Evolutionary conservation across 2,113 vertebrate genomes (phyloP), one percentile per base, ranked within the genome.

Genomic region (Copsychus sechellarum): DNA sequence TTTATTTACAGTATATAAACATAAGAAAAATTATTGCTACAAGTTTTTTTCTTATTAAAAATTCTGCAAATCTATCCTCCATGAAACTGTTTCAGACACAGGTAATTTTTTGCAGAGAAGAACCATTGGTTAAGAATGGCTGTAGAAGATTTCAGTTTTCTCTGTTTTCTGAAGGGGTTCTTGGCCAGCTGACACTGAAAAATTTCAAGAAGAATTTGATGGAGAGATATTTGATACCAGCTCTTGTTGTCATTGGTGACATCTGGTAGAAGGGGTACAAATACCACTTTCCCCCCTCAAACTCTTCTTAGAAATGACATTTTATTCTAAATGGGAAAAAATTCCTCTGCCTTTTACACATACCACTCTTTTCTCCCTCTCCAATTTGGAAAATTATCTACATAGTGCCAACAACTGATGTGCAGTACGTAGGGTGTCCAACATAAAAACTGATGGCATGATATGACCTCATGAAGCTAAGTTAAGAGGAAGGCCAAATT

Each of bases 401-500:
- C 88, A 95, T 94, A 96, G 90, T 96, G 94, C 60, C 94, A 95
- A 92, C 95, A 96, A 96, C 93, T 96, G 94, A 94, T 74, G 92
- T 36, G 87, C 73, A 78, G 79, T 81, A 90, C 79, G 65, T 65
- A 69, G 84, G 50, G 79, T 0, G 3, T 94, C 51, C 82, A 73
- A 11, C 92, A 95, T 43, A 92, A 94, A 96, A 94, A 86, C 33
- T 67, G 60, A 51, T 76, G 95, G 94, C 86, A 79, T 90, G 92
- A 48, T 86, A 86, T 96, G 90, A 94, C 82, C 88, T 96, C 90
- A 95, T 96, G 92, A 93, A 95, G 82, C 95, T 96, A 96, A 96
- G 88, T 96, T 94, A 96, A 96, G 94, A 83, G 82, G 92, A 96
- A 93, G 90, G 90, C 85, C 94, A 94, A 88, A 86, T 95, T 97